Conservation (phyloP, 2,113 vertebrate species). For the Capricornis sumatraensis region DNA sequence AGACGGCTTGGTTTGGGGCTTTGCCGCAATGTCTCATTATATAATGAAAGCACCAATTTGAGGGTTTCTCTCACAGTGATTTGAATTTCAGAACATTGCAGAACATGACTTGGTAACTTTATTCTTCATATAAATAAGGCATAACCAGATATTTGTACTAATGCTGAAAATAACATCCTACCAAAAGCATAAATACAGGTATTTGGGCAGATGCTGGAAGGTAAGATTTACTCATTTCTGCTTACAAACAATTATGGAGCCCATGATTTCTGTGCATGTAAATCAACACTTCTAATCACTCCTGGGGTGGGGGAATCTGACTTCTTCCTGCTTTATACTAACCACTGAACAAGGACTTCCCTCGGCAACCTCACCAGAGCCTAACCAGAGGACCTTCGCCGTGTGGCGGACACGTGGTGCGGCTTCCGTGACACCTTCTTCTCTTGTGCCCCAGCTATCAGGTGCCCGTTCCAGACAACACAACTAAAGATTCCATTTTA, state of each 20-base stretch:
- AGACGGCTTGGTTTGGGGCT: slow-evolving; percentile 52
- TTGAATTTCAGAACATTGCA: slow-evolving; percentile 41
- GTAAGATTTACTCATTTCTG: not conserved
- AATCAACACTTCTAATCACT: not conserved
- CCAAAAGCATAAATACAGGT: slow-evolving; percentile 27
- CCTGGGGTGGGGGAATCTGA: not conserved
- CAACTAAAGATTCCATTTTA: not conserved
- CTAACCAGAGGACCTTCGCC: not conserved
- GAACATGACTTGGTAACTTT: slow-evolving; percentile 37
- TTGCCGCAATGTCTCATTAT: slow-evolving; percentile 53
- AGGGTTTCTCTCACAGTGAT: slow-evolving; percentile 55
- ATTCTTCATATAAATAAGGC: slow-evolving; percentile 58
- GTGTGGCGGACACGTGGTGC: fast-evolving
- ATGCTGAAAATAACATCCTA: slow-evolving; percentile 43
- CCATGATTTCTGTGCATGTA: not conserved
- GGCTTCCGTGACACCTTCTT: not conserved
- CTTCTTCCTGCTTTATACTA: not conserved
- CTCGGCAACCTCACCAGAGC: not conserved
- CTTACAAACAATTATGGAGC: not conserved
- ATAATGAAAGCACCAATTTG: slow-evolving; percentile 64
- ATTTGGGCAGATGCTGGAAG: not conserved
- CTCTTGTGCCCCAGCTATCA: not conserved
- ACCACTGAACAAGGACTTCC: not conserved
- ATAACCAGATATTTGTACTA: slow-evolving; percentile 24
- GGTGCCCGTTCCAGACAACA: not conserved